phyloP scores from a whole-genome alignment of 2,888 invertebrate species.

The Tachina grossa region DNA sequence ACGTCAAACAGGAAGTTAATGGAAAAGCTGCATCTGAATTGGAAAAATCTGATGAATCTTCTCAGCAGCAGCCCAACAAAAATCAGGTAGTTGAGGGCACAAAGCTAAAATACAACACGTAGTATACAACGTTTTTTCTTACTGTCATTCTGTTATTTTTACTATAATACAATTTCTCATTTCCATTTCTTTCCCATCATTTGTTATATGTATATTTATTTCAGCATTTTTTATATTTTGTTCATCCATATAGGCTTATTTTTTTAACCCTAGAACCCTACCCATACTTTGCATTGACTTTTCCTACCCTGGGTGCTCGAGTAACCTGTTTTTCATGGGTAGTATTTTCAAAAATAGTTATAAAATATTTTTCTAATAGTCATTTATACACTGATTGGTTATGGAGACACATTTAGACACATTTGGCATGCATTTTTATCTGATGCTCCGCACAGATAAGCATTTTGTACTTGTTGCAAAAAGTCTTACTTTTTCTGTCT shows the following conservation, averaged over 20 bases:
- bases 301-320: no score
- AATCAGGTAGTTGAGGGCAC: slow-evolving; percentile 45
- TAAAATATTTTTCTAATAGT: no score
- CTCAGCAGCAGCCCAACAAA: slow-evolving; percentile 3
- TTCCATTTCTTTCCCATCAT: not conserved
- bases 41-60: not conserved
- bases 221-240: not conserved
- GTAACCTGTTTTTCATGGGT: no score
- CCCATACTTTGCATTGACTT: no score
- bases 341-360: no score
- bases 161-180: not conserved
- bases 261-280: no score
- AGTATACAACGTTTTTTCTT: not conserved
- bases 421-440: no score
- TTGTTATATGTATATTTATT: not conserved
- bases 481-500: no score
- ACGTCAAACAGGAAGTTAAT: slow-evolving; percentile 7
- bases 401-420: no score
- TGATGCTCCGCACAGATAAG: no score
- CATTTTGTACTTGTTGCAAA: no score
- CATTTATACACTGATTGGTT: no score
- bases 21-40: slow-evolving; percentile 7
- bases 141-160: not conserved
- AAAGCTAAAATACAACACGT: not conserved
- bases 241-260: not conserved